Base-by-base conservation (phyloP, 2,888 invertebrate species). In the Hemithea aestivaria region DNA sequence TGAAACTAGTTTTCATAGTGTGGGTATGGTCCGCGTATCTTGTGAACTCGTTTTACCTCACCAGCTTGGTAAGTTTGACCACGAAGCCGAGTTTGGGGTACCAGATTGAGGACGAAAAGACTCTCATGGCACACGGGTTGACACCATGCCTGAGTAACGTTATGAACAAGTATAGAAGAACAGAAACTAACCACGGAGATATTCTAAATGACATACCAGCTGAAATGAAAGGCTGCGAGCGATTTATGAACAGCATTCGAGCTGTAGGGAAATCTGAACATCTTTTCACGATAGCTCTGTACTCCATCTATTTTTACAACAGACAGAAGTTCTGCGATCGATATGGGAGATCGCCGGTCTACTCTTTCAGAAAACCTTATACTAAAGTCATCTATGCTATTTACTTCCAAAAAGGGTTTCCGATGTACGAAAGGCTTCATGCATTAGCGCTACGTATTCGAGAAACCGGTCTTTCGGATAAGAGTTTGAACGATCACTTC, bases 341-440 rank as follows among this genome's bases (percentile, higher is more conserved):
- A 22, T 58, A 40, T 21, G 73, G 74, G 0, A 22, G 42, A 4
- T 27, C 53, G 12, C 40, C 29, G 5, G 12, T 68, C 5, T 60
- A 62, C 26, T 7, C 27, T 1, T 59, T 75, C 24, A 10, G 37
- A 0, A 46, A 51, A 4, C 71, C 73, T 0, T 47, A 63, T 5
- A 54, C 56, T 3, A 72, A 71, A 33, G 35, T 70, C 1, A 56
- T 75, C 2, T 76, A 71, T 28, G 62, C 64, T 1, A 66, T 72
- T 8, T 80, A 64, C 23, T 48, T 73, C 3, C 66, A 72, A 30
- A 79, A 78, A 46, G 81, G 79, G 0, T 80, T 80, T 37, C 79
- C 78, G 1, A 39, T 68, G 21, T 5, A 40, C 0, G 35, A 61
- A 0, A 51, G 46, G 6, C 31, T 78, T 3, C 49, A 66, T 9